These are phyloP conservation scores for Galeopsomyia nigrocyanea DNA, from an alignment of 2,888 invertebrate species.

Conservation along the genomic window DNA sequence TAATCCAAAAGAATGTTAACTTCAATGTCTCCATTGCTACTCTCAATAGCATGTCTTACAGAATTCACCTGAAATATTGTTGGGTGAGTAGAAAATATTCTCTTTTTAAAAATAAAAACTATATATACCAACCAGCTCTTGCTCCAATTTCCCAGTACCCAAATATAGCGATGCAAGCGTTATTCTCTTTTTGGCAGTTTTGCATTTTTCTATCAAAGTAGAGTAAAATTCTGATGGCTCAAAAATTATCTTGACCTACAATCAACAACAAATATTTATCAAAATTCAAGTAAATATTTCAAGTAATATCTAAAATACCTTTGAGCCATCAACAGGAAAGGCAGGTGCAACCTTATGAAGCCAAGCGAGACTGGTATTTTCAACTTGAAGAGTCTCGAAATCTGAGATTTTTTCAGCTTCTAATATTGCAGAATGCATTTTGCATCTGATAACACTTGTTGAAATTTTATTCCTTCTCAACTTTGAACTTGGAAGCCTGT, in stretches of 20 bases:
- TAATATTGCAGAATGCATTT: slow-evolving; percentile 56
- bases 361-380: slow-evolving; percentile 60
- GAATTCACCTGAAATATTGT: slow-evolving; percentile 70
- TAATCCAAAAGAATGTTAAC: slow-evolving; percentile 89
- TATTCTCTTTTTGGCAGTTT: slow-evolving; percentile 78
- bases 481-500: slow-evolving; percentile 28
- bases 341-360: slow-evolving; percentile 65
- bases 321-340: slow-evolving; percentile 68
- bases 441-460: slow-evolving; percentile 46
- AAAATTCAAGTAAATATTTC: slow-evolving; percentile 1
- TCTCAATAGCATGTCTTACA: slow-evolving; percentile 74
- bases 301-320: slow-evolving; percentile 57
- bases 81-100: background rate
- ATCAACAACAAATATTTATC: slow-evolving; percentile 26
- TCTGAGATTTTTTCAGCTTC: slow-evolving; percentile 57
- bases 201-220: slow-evolving; percentile 77
- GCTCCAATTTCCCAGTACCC: slow-evolving; percentile 89
- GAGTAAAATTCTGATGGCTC: slow-evolving; percentile 86
- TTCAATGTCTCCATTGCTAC: slow-evolving; percentile 72
- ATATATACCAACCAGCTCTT: slow-evolving; percentile 73
- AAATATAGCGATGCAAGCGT: slow-evolving; percentile 92
- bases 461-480: slow-evolving; percentile 7
- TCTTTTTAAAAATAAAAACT: background rate
- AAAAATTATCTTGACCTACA: slow-evolving; percentile 78
- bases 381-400: slow-evolving; percentile 46